These are phyloP conservation scores for Drosophila trapezifrons DNA, from an alignment of 1,140 invertebrate species.

Conservation along the genomic window DNA sequence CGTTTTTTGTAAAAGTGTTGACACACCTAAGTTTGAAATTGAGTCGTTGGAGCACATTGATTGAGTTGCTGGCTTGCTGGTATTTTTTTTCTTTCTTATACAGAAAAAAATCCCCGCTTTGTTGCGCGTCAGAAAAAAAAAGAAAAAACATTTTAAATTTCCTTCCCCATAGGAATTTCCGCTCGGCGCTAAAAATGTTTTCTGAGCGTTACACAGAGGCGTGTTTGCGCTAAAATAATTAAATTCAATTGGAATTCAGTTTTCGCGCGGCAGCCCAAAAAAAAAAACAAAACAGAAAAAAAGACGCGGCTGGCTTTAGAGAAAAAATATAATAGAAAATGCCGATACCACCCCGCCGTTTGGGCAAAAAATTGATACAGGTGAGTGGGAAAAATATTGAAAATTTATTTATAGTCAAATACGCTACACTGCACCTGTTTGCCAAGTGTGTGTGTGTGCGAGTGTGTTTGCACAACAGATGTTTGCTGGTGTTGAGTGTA, in stretches of 20 bases:
- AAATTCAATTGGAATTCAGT: slow-evolving; percentile 47
- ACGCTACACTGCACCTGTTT: slow-evolving; percentile 73
- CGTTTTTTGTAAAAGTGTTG: slow-evolving; percentile 36
- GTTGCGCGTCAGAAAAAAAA: slow-evolving; percentile 7
- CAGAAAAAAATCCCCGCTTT: slow-evolving; percentile 29
- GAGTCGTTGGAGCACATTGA: slow-evolving; percentile 42
- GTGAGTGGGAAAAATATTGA: slow-evolving; percentile 59
- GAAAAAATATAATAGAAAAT: slow-evolving; percentile 40
- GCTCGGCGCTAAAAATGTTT: slow-evolving; percentile 13
- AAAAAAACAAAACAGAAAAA: not conserved
- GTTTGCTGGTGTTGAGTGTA: slow-evolving; percentile 48
- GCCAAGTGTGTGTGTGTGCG: slow-evolving; percentile 14
- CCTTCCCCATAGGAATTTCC: not conserved
- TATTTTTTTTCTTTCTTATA: slow-evolving; percentile 16
- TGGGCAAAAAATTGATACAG: slow-evolving; percentile 5
- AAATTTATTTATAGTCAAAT: slow-evolving; percentile 78
- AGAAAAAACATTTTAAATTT: slow-evolving; percentile 27
- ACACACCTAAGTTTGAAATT: slow-evolving; percentile 41
- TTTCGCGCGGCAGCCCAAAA: slow-evolving; percentile 11
- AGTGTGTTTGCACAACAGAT: slow-evolving; percentile 36
- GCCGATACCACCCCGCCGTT: slow-evolving; percentile 1
- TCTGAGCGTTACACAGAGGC: slow-evolving; percentile 1
- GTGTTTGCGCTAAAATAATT: slow-evolving; percentile 31
- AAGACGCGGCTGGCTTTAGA: not conserved
- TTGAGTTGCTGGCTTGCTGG: slow-evolving; percentile 19